Evolutionary conservation across 2,797 vertebrate genomes (phyloP).

Genomic region (Perodicticus potto): DNA sequence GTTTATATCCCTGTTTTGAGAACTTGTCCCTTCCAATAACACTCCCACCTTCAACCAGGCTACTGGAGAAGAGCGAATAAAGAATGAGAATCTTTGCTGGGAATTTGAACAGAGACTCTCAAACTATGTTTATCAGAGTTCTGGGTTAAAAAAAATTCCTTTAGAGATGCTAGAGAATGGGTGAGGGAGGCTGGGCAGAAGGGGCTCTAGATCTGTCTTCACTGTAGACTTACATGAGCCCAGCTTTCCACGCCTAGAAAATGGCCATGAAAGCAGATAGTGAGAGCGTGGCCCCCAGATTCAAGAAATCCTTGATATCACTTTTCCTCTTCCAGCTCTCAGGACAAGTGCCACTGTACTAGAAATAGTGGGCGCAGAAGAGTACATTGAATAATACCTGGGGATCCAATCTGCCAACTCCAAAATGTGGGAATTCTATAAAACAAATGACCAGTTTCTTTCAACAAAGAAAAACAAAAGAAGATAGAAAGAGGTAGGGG

Average conservation of each 20-base stretch:
- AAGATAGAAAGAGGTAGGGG: neutral
- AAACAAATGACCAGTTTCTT: neutral
- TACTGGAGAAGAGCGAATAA: neutral
- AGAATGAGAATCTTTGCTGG: neutral
- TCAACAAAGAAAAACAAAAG: neutral
- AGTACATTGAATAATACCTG: neutral
- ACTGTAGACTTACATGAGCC: neutral
- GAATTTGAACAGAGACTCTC: neutral
- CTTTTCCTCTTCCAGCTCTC: neutral
- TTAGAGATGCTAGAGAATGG: neutral
- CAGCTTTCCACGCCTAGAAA: neutral
- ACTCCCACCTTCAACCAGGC: neutral
- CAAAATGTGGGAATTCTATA: neutral
- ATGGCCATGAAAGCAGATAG: neutral
- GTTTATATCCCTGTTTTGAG: neutral
- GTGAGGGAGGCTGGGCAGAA: neutral
- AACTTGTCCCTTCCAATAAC: neutral
- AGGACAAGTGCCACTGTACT: neutral
- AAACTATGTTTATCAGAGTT: neutral
- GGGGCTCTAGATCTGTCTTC: neutral
- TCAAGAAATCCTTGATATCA: neutral
- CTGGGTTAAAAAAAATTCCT: neutral
- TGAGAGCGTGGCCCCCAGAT: neutral
- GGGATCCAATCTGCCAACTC: neutral
- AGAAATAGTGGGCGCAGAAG: neutral